Base-by-base conservation (phyloP, 1,140 invertebrate species). In the Melitaea cinxia region DNA sequence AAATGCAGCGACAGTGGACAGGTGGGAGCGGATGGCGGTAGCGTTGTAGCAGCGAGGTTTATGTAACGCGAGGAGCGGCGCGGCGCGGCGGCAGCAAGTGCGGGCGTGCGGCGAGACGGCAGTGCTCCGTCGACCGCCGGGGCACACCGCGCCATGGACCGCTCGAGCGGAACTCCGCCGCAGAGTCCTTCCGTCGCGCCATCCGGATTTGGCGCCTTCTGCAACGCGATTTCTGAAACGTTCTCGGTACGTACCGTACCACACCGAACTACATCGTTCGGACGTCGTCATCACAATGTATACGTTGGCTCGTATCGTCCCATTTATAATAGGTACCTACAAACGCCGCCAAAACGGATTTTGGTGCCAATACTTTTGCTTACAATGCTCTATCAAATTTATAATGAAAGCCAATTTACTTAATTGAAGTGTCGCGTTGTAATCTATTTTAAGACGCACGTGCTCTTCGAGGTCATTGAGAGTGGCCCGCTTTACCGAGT, bases 161-260 rank as follows among this genome's bases (percentile, higher is more conserved):
- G 81, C 62, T 64, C 83, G 70, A 77, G 77, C 82, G 82, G 76
- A 56, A 65, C 58, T 68, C 77, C 85, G 74, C 79, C 83, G 64
- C 62, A 73, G 57, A 72, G 68, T 68, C 74, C 82, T 62, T 74
- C 83, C 68, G 63, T 68, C 70, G 70, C 81, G 62, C 82, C 83
- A 45, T 77, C 84, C 76, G 80, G 85, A 76, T 89, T 89, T 76
- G 83, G 85, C 75, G 88, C 85, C 69, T 86, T 90, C 81, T 90
- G 88, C 83, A 88, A 72, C 81, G 85, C 88, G 70, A 78, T 90
- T 80, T 85, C 85, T 60, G 85, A 88, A 73, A 90, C 88, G 53
- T 60, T 90, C 75, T 80, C 88, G 83, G 85, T 90, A 90, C 78
- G 88, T 88, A 87, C 61, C 57, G 70, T 47, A 59, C 56, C 56